A percentile compares a stretch with the other conserved stretches of the same genome.
These are phyloP conservation scores for Nothoprocta pentlandii DNA, from an alignment of 2,113 vertebrate genomes.

Conservation along the genomic window DNA sequence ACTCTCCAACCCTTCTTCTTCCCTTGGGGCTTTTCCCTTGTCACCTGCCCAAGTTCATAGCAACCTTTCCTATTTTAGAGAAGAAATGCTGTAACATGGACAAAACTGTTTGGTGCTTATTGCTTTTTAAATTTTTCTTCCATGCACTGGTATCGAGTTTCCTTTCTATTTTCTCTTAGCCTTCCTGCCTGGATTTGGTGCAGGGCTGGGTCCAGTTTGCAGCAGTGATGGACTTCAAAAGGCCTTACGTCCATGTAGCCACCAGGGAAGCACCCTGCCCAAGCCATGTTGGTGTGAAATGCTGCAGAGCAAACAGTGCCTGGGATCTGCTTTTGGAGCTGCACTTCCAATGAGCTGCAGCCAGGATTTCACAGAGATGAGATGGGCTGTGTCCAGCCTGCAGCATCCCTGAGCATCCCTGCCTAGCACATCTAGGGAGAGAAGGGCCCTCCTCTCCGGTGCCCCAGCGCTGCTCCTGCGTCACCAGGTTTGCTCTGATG, in stretches of 20 bases:
- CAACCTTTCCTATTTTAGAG: background rate
- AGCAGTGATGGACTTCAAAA: background rate
- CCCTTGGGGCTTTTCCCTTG: background rate
- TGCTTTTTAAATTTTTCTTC: background rate
- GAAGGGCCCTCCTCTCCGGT: accelerated
- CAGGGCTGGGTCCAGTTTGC: background rate
- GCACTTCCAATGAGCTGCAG: background rate
- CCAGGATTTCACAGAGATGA: background rate
- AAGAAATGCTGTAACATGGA: background rate
- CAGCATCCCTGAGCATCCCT: background rate
- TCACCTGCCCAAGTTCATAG: background rate
- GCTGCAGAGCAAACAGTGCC: background rate
- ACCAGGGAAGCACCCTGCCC: background rate
- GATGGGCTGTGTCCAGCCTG: background rate
- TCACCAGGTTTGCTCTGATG: background rate
- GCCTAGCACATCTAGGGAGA: accelerated
- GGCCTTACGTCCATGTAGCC: background rate
- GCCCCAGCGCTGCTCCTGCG: background rate
- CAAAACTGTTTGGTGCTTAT: background rate
- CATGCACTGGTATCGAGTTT: background rate
- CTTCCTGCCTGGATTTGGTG: background rate
- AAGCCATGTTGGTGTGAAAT: background rate
- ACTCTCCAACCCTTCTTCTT: background rate
- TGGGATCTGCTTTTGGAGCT: constrained; percentile 1
- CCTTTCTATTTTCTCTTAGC: background rate